Evolutionary conservation across 2,888 invertebrate genomes (phyloP).

Genomic region (Dichetophora obliterata): DNA sequence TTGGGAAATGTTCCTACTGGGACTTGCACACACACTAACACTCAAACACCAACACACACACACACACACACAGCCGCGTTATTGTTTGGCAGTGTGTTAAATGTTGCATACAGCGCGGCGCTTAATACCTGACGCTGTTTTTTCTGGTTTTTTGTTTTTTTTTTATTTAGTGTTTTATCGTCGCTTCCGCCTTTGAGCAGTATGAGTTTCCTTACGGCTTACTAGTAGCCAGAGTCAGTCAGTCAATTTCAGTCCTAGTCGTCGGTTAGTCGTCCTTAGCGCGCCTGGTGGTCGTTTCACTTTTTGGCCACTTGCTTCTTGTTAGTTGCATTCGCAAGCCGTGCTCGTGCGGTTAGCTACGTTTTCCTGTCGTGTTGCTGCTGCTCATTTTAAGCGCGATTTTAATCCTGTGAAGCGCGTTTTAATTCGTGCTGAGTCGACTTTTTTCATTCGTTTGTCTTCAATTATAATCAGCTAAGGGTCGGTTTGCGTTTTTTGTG

Average conservation of each 20-base stretch:
- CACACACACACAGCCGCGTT: not conserved
- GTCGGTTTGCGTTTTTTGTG: not conserved
- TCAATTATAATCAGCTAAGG: not conserved
- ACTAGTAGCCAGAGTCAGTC: not conserved
- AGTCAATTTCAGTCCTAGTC: not conserved
- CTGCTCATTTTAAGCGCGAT: not conserved
- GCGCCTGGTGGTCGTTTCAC: conserved; percentile 10
- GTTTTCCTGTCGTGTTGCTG: not conserved
- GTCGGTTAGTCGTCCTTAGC: conserved; percentile 5
- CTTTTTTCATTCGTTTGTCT: not conserved
- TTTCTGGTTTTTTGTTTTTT: not conserved
- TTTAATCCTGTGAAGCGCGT: not conserved
- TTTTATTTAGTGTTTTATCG: conserved; percentile 11
- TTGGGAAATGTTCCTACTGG: too few species aligned
- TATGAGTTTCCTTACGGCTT: not conserved
- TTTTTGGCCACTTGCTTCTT: conserved; percentile 2
- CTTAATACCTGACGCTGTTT: conserved; percentile 23
- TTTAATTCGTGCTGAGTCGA: not conserved
- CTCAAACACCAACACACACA: not conserved
- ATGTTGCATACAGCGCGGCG: conserved; percentile 23
- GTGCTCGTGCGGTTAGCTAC: conserved; percentile 4
- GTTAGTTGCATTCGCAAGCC: conserved; percentile 28
- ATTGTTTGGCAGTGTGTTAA: conserved; percentile 1
- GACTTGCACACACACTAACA: not conserved
- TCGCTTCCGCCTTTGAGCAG: conserved; percentile 1